Evolutionary conservation across 1,140 invertebrate species (phyloP), one percentile per base, ranked within the genome.

Genomic region (Euura saliciscinereae): DNA sequence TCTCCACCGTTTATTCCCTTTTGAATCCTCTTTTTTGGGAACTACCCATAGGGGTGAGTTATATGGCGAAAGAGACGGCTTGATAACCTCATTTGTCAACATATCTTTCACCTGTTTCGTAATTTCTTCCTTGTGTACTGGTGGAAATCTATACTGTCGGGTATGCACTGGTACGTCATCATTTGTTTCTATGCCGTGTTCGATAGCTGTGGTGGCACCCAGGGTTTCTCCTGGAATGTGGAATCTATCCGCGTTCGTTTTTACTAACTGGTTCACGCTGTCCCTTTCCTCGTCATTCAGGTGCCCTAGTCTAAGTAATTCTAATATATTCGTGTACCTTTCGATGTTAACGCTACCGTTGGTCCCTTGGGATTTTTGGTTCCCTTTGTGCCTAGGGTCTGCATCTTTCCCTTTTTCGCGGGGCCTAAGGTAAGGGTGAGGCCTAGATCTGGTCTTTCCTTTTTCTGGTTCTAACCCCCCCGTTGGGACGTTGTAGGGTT

Each of bases 61-160:
- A 43, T 72, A 72, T 4, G 59, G 67, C 2, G 74, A 75, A 7
- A 66, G 66, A 2, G 67, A 72, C 11, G 69, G 46, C 69, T 65
- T 43, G 10, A 75, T 66, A 13, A 75, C 68, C 46, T 44, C 65
- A 6, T 72, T 75, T 70, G 68, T 46, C 68, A 59, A 45, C 69
- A 75, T 73, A 45, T 75, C 71, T 45, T 73, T 10, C n/a, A 69
- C 64, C 66, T 73, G 74, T 73, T 69, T 3, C 13, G 13, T 8
- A 72, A 5, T 67, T n/a, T n/a, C n/a, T n/a, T n/a, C n/a, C n/a
- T n/a, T n/a, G n/a, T n/a, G n/a, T n/a, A n/a, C n/a, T n/a, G 43
- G 71, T 6, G 65, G 71, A 6, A 13, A 43, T 4, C 71, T 59
- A 68, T 67, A 72, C 43, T 72, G 71, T 45, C 46, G 46, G 6